Conservation (phyloP, 2,113 vertebrate species). For the Greenwoodochromis staneri region DNA sequence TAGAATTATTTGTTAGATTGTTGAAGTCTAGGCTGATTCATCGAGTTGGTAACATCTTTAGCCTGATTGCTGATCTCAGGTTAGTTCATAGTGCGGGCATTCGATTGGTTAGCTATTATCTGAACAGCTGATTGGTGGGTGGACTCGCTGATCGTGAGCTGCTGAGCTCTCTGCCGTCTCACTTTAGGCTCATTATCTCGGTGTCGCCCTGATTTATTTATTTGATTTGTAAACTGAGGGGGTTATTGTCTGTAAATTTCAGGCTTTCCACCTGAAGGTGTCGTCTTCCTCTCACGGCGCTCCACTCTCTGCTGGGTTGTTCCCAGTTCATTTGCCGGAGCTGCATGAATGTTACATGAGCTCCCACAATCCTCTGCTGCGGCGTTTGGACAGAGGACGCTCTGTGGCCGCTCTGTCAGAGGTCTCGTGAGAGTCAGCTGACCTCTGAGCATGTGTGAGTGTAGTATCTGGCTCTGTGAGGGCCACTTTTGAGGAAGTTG, state of each 20-base stretch:
- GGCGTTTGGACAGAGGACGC: background rate
- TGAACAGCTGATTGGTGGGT: fast-evolving
- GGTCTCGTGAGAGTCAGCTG: background rate
- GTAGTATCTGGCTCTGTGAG: background rate
- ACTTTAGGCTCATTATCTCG: background rate
- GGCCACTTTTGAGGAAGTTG: background rate
- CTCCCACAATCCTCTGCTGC: conserved; percentile 16
- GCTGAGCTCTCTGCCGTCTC: background rate
- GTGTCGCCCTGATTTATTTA: background rate
- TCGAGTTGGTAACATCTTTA: background rate
- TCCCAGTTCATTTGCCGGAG: background rate
- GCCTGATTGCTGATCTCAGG: background rate
- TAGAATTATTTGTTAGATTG: background rate
- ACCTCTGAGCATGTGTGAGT: background rate
- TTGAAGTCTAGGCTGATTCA: background rate
- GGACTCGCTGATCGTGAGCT: background rate
- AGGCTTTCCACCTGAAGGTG: background rate
- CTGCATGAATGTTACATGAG: background rate
- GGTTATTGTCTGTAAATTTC: background rate
- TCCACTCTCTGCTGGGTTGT: background rate
- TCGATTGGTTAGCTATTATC: background rate
- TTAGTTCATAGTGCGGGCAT: background rate
- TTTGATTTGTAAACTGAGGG: background rate
- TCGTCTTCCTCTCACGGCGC: fast-evolving
- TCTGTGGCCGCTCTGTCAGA: background rate